These are phyloP conservation scores for Notothenia coriiceps DNA, from an alignment of 2,113 vertebrate genomes.

Conservation along the genomic window DNA sequence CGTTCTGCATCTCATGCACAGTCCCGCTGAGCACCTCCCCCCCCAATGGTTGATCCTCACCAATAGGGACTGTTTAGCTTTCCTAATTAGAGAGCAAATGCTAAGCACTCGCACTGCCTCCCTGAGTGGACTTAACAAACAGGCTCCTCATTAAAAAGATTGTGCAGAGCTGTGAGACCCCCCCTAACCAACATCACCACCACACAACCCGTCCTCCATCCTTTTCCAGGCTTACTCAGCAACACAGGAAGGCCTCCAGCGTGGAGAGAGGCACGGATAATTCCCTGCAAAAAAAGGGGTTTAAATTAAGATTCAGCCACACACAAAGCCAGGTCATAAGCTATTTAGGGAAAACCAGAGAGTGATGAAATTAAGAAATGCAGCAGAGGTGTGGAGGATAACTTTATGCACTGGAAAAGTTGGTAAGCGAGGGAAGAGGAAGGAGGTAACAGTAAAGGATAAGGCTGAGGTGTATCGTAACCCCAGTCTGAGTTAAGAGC, in stretches of 20 bases:
- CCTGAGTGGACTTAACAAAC: slow-evolving; percentile 83
- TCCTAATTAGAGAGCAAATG: slow-evolving; percentile 84
- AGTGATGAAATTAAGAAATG: neutral
- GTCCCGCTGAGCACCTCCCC: slow-evolving; percentile 11
- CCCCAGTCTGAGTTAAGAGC: neutral
- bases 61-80: slow-evolving; percentile 79
- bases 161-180: slow-evolving; percentile 48
- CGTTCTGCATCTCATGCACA: slow-evolving; percentile 51
- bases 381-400: neutral
- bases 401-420: neutral
- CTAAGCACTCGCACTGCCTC: slow-evolving; percentile 75
- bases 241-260: neutral
- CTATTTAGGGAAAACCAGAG: neutral
- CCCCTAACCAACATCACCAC: neutral
- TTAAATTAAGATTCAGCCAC: slow-evolving; percentile 32
- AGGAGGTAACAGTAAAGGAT: neutral
- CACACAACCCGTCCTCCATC: neutral
- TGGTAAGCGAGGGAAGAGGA: neutral
- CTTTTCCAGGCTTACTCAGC: slow-evolving; percentile 9
- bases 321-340: neutral
- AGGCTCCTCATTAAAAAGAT: slow-evolving; percentile 81
- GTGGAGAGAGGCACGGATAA: neutral
- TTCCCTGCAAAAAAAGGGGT: neutral
- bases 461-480: neutral
- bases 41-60: slow-evolving; percentile 60